Conservation (phyloP, 92 coral and sea anemone genomes). For the Porites divaricata region DNA sequence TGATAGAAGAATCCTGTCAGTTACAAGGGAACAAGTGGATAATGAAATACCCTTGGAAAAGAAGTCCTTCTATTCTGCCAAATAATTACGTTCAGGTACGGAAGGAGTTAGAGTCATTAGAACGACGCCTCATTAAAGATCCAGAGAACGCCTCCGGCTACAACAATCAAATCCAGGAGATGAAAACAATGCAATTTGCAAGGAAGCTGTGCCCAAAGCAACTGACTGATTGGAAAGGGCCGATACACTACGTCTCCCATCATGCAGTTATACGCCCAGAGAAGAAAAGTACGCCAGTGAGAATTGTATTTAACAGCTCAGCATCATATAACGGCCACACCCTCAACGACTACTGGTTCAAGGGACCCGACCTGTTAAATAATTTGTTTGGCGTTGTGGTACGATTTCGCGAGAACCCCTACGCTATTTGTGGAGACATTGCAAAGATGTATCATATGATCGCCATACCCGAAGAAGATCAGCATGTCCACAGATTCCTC, state of each 20-base stretch:
- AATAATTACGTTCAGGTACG: constrained; percentile 52
- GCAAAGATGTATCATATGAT: constrained; percentile 46
- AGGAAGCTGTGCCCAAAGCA: constrained; percentile 44
- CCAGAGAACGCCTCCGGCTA: constrained; percentile 52
- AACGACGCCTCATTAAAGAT: constrained; percentile 43
- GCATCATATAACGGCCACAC: constrained; percentile 17
- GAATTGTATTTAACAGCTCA: constrained; percentile 64
- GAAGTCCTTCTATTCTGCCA: constrained; percentile 28
- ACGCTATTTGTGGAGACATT: constrained; percentile 20
- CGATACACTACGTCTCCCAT: constrained; percentile 48
- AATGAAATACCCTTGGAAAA: constrained; percentile 37
- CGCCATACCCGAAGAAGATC: constrained; percentile 19
- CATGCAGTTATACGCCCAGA: constrained; percentile 60
- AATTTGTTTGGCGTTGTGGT: constrained; percentile 44
- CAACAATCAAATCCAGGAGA: background rate
- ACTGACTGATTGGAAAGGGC: constrained; percentile 29
- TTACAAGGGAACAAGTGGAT: background rate
- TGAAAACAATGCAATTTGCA: constrained; percentile 34
- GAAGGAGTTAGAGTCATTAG: constrained; percentile 42
- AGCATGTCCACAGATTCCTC: constrained; percentile 52
- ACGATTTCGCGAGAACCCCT: constrained; percentile 37
- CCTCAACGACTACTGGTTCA: too few species aligned
- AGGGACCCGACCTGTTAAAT: too few species aligned
- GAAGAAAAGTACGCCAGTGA: constrained; percentile 48
- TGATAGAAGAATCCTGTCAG: constrained; percentile 36